Percentiles rank a stretch among this genome's conserved stretches.
Conservation (phyloP, 2,888 invertebrate genomes). For the Petrophora chlorosata region DNA sequence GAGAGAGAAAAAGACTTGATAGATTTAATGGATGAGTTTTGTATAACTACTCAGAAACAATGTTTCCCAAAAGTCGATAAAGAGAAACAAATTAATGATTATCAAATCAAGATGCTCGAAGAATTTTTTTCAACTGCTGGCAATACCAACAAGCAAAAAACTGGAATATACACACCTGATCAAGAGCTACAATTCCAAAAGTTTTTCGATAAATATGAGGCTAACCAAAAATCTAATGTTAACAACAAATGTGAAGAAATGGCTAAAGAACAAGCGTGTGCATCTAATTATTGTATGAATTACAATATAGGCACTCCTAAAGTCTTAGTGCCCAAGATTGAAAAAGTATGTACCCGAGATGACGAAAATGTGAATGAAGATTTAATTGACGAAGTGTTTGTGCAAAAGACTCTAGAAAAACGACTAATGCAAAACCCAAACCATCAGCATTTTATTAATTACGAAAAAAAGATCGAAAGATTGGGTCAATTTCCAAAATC, state of each 20-base stretch:
- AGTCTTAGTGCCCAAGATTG: neutral
- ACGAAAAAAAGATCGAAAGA: neutral
- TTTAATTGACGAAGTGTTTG: conserved; percentile 14
- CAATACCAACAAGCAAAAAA: neutral
- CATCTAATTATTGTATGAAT: neutral
- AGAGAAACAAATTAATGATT: conserved; percentile 15
- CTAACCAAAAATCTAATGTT: neutral
- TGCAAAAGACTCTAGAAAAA: conserved; percentile 8
- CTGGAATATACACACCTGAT: neutral
- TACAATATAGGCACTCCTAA: neutral
- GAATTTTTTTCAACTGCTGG: conserved; percentile 16
- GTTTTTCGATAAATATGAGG: conserved; percentile 29
- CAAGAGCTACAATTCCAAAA: conserved; percentile 9
- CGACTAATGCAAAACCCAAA: neutral
- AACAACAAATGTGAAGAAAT: neutral
- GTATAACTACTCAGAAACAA: neutral
- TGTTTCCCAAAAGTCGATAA: neutral
- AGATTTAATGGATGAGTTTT: conserved; percentile 10
- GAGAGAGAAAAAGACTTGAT: conserved; percentile 15
- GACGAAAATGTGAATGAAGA: conserved; percentile 3
- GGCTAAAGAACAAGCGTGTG: neutral
- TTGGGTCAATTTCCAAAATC: neutral
- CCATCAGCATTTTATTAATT: neutral
- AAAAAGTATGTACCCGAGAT: neutral
- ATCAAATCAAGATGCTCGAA: conserved; percentile 27